Percentiles rank a stretch among this genome's conserved stretches.
Evolutionary conservation across 2,888 invertebrate species (phyloP).

Genomic region (Metopia argyrocephala): DNA sequence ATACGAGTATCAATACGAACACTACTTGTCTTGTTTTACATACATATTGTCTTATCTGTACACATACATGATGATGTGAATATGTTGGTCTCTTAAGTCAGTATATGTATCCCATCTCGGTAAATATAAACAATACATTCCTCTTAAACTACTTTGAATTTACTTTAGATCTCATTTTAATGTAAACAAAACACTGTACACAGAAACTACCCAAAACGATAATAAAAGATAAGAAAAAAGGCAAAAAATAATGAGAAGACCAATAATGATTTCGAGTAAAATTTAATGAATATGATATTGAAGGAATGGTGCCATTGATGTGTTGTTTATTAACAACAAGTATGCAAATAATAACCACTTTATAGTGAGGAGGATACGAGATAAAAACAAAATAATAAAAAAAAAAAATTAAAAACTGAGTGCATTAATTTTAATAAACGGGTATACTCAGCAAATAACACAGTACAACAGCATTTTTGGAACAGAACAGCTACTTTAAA

Average conservation of each 20-base stretch:
- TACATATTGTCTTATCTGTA: neutral
- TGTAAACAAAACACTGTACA: constrained; percentile 44
- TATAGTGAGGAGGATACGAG: neutral
- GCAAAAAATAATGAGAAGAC: constrained; percentile 15
- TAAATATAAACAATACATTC: constrained; percentile 28
- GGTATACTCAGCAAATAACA: no score
- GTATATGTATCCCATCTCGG: constrained; percentile 18
- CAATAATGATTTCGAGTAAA: constrained; percentile 39
- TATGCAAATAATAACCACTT: no score
- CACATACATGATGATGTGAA: constrained; percentile 21
- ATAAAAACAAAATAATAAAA: constrained; percentile 2
- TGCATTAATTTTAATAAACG: no score
- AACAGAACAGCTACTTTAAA: no score
- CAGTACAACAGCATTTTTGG: no score
- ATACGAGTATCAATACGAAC: constrained; percentile 1
- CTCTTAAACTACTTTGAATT: constrained; percentile 56
- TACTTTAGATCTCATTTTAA: constrained; percentile 31
- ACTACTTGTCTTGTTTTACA: neutral
- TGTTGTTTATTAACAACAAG: no score
- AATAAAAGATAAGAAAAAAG: neutral
- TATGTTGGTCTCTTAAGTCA: neutral
- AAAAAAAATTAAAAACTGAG: no score
- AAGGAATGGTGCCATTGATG: constrained; percentile 52
- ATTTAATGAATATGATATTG: constrained; percentile 27
- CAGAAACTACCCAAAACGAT: neutral